Base-by-base conservation (phyloP, 2,797 vertebrate genomes). In the Sebastes hubbsi region DNA sequence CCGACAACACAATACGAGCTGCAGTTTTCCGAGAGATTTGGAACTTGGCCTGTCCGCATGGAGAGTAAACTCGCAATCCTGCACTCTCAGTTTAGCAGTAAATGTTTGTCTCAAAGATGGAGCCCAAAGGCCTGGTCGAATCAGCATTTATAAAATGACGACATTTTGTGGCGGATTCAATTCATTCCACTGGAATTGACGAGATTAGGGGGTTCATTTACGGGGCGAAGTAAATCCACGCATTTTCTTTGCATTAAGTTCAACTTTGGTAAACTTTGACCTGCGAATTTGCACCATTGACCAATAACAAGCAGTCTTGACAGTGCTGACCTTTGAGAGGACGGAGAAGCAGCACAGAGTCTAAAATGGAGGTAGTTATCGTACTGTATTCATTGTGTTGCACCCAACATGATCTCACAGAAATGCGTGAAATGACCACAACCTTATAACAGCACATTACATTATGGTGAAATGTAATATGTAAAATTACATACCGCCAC, bases 1-100 rank as follows among this genome's bases (percentile, higher is more conserved):
- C 38, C 59, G 49, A 77, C 5, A 69, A 59, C 60, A 63, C 34
- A 62, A 54, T 29, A 30, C 14, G 68, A 78, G 81, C 54, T 29
- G 27, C 11, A 34, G 27, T 69, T 75, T 80, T 62, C 34, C 6
- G 1, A 49, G 10, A 4, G 58, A 61, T 16, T 16, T 66, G 46
- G 46, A 72, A 10, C 63, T 30, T 34, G n/a, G 24, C 30, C 63
- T 46, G 20, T 34, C 46, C 30, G 60, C 34, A 5, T 76, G 34
- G 27, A 13, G 69, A 65, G 22, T 62, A 20, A 70, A 76, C 16
- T 13, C 56, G 9, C 49, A 46, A 27, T 49, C n/a, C 16, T 56
- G 18, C 9, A 29, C 14, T 52, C 38, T 30, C 7, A 24, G 18
- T 69, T 29, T 38, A 59, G 63, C 24, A 25, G 25, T 10, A 9